Evolutionary conservation across 2,888 invertebrate genomes (phyloP).

Genomic region (Ennomos erosarius): DNA sequence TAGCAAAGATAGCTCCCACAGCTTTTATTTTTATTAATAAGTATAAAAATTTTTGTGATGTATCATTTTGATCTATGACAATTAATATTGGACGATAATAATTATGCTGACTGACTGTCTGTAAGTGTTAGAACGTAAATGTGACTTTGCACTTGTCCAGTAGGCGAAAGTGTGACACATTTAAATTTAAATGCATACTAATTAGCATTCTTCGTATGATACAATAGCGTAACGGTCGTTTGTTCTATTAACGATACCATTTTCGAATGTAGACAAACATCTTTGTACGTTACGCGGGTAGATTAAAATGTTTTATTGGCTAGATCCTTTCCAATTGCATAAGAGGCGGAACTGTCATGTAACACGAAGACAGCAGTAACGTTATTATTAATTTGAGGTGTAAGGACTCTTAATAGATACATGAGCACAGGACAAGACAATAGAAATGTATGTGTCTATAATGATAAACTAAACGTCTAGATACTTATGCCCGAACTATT

Average conservation of each 20-base stretch:
- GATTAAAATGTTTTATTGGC: conserved; percentile 31
- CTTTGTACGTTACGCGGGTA: conserved; percentile 40
- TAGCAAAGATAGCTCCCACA: too few relatives aligned
- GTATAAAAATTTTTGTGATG: too few relatives aligned
- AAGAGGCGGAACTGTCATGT: conserved; percentile 22
- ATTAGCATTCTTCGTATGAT: conserved; percentile 53
- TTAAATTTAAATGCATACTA: conserved; percentile 44
- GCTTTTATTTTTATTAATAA: too few relatives aligned
- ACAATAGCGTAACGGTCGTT: conserved; percentile 53
- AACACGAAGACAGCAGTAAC: conserved; percentile 16
- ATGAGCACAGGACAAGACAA: too few relatives aligned
- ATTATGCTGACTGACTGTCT: too few relatives aligned
- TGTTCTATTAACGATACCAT: conserved; percentile 44
- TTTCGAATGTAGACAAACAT: conserved; percentile 27
- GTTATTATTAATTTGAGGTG: conserved; percentile 5
- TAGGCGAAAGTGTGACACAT: conserved; percentile 49
- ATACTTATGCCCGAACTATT: too few relatives aligned
- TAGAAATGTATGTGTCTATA: too few relatives aligned
- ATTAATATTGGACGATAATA: too few relatives aligned
- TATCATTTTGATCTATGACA: too few relatives aligned
- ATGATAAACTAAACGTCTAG: too few relatives aligned
- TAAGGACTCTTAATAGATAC: too few relatives aligned
- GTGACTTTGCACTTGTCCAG: conserved; percentile 1
- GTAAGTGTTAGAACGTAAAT: not conserved
- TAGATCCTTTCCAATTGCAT: conserved; percentile 33